Base-by-base conservation (phyloP, 1,140 invertebrate genomes). In the Lepidurus packardi region DNA sequence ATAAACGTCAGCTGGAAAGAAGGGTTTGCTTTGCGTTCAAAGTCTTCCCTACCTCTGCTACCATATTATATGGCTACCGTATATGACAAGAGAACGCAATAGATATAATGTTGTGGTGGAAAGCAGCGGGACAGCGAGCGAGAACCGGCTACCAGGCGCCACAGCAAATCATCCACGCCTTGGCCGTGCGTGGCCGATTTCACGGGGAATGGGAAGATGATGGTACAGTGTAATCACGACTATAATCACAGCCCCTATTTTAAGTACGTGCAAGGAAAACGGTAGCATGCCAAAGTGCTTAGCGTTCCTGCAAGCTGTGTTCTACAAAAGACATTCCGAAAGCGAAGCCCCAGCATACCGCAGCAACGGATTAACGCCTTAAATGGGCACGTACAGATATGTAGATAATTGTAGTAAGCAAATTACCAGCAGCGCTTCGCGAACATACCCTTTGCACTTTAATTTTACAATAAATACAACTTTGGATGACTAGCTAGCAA, bases 221-320 rank as follows among this genome's bases (percentile, higher is more conserved):
- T 65, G 13, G 53, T 65, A 65, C 53, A 65, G 21, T 65, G 53
- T 65, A 65, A 65, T 65, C 53, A 65, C 53, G 16, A 9, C 53
- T 65, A 65, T 65, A 65, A 65, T 65, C 53, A 65, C 53, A 65
- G 53, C 53, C 53, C 53, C 21, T 65, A 65, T 65, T 65, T 65
- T 65, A 65, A 65, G 53, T 65, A 65, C 53, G 53, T 65, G 53
- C 53, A 65, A 65, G 16, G 53, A 13, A 65, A 65, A 65, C 53
- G 53, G 53, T 65, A 65, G 53, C 53, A 65, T 21, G 53, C 53
- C 53, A 65, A 21, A 65, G 53, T 65, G 53, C 53, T 21, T 16
- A 65, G 53, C 53, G 21, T 65, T 65, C 53, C n/a, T 65, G 16
- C 53, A 65, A 65, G 53, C 53, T 65, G 53, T 21, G 53, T 65